Base-by-base conservation (phyloP, 2,113 vertebrate genomes). In the Notarius quadriscutis region DNA sequence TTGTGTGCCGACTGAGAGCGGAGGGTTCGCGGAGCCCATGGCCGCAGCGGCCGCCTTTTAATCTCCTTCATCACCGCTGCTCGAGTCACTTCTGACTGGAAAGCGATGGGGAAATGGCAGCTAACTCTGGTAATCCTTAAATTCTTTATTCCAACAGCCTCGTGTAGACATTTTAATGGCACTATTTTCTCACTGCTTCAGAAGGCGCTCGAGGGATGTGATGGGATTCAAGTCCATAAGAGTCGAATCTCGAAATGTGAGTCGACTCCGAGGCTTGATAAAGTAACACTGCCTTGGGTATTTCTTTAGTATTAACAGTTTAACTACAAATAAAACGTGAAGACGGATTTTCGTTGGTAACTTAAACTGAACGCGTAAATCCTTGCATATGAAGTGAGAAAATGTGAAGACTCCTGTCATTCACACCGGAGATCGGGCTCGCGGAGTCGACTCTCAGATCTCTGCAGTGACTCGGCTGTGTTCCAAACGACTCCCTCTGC, bases 41-140 rank as follows among this genome's bases (percentile, higher is more conserved):
- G 82, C 60, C 2, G 62, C 88, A 83, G 69, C 11, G 27, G n/a
- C 34, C 12, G 74, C 17, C 30, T 15, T 8, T 7, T 90, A 81
- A 84, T 75, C 50, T 4, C 15, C 53, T 71, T 53, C 41, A n/a
- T 2, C 57, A 18, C n/a, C 22, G 25, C 69, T 17, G 25, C 53
- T 80, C 15, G 20, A n/a, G 41, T 48, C 27, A n/a, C 11, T 82
- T 72, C 78, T 62, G 55, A 58, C 34, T 41, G 72, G 30, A 84
- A 34, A 79, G 17, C 14, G 30, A 95, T 94, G 94, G 92, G 93
- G 0, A 95, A 94, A 92, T 95, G 92, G 91, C 92, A 94, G 5
- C 88, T 95, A 69, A 93, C 95, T 0, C 94, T 95, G 95, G 95
- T 96, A 93, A 78, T 41, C 90, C 11, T 48, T 89, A 60, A n/a